Conservation (phyloP, 37 sponge, comb jelly and placozoan genomes). For the Ianthella basta region DNA sequence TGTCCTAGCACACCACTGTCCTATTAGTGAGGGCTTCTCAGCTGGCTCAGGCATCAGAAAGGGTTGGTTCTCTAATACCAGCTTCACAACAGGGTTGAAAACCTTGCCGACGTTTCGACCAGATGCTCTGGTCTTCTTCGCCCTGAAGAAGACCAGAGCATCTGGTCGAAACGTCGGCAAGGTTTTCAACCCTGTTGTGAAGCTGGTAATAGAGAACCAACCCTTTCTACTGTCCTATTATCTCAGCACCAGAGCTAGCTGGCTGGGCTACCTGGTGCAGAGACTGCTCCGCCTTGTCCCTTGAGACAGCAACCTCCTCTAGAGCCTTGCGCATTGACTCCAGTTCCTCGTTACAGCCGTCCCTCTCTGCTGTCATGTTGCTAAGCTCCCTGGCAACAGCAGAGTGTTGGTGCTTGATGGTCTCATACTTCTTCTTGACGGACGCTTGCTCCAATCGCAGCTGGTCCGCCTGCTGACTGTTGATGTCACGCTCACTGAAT, state of each 20-base stretch:
- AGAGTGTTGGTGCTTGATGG: slow-evolving; percentile 60
- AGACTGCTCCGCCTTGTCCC: background rate
- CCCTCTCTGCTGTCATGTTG: slow-evolving; percentile 52
- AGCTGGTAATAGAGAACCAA: background rate
- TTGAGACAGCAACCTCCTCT: background rate
- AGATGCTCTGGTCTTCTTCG: too few relatives aligned
- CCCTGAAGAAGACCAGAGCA: too few relatives aligned
- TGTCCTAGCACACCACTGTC: too few relatives aligned
- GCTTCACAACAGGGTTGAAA: too few relatives aligned
- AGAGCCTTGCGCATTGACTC: background rate
- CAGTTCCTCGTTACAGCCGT: slow-evolving; percentile 45
- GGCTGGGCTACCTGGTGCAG: slow-evolving; percentile 15
- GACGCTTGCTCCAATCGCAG: slow-evolving; percentile 43
- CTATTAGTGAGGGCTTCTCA: too few relatives aligned
- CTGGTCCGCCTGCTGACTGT: slow-evolving; percentile 57
- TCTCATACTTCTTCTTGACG: slow-evolving; percentile 70
- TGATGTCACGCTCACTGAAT: slow-evolving; percentile 58
- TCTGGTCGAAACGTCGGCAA: too few relatives aligned
- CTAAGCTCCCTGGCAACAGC: slow-evolving; percentile 74
- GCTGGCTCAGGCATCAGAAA: too few relatives aligned
- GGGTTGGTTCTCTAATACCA: too few relatives aligned
- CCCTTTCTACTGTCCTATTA: background rate
- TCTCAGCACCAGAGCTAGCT: background rate
- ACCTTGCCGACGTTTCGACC: too few relatives aligned
- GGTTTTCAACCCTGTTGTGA: background rate